These are phyloP conservation scores for Phaonia tiefii DNA, from an alignment of 2,888 invertebrate genomes.

Conservation along the genomic window DNA sequence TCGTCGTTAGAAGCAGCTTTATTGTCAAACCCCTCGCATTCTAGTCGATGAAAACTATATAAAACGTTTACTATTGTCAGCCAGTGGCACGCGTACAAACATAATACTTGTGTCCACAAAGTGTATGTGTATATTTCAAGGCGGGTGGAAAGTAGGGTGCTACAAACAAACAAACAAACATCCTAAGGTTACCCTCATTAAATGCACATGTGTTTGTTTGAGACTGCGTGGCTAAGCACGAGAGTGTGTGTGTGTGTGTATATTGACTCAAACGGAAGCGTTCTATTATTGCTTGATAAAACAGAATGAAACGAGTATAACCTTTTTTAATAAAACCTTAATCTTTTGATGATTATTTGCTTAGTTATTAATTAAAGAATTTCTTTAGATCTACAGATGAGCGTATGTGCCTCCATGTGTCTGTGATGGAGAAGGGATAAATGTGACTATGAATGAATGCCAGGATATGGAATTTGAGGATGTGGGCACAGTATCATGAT, in stretches of 20 bases:
- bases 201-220: conserved; percentile 57
- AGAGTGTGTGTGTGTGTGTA: background rate
- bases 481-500: background rate
- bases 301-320: conserved; percentile 50
- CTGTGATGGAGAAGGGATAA: conserved; percentile 1
- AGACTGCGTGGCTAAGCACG: background rate
- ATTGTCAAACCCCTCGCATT: conserved; percentile 21
- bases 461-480: background rate
- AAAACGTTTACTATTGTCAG: conserved; percentile 61
- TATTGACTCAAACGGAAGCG: conserved; percentile 32
- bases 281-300: conserved; percentile 54
- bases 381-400: conserved; percentile 67
- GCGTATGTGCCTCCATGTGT: conserved; percentile 59
- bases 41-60: conserved; percentile 19
- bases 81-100: conserved; percentile 50
- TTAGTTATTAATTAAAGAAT: conserved; percentile 79
- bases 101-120: conserved; percentile 40
- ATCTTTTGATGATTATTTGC: conserved; percentile 77
- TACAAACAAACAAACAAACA: no score
- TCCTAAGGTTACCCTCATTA: conserved; percentile 52
- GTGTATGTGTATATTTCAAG: no score
- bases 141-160: no score
- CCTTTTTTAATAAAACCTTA: conserved; percentile 72
- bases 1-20: no score
- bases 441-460: background rate